These are phyloP conservation scores for Apogon talboti DNA, from an alignment of 2,797 vertebrate genomes.

Conservation along the genomic window DNA sequence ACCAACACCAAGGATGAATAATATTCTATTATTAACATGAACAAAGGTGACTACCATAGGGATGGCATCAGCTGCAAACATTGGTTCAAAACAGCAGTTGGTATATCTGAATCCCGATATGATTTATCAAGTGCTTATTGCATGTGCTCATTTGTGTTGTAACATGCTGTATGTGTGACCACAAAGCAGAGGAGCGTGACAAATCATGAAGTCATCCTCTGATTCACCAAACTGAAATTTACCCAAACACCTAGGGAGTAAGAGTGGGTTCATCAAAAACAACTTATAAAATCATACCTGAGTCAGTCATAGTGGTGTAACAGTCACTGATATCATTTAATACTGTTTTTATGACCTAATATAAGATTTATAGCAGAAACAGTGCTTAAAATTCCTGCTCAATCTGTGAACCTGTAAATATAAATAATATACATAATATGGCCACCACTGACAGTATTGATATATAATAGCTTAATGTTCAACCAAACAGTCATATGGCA, in stretches of 20 bases:
- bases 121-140: not conserved
- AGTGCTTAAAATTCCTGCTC: too few relatives aligned
- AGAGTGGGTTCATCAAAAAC: slow-evolving; percentile 5
- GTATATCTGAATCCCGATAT: not conserved
- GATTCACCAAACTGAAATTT: slow-evolving; percentile 31
- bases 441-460: too few relatives aligned
- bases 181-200: slow-evolving; percentile 24
- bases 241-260: slow-evolving; percentile 8
- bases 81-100: not conserved
- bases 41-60: not conserved
- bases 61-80: not conserved
- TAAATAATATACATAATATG: too few relatives aligned
- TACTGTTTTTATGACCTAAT: not conserved
- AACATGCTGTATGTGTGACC: slow-evolving; percentile 11
- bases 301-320: not conserved
- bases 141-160: slow-evolving; percentile 23
- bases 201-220: slow-evolving; percentile 23
- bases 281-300: slow-evolving; percentile 1
- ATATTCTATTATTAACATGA: not conserved
- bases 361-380: too few relatives aligned
- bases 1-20: not conserved
- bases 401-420: too few relatives aligned
- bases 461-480: too few relatives aligned
- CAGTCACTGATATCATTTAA: not conserved
- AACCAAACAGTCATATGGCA: too few relatives aligned